phyloP scores from a whole-genome alignment of 1,140 invertebrate genomes.

The Lepidotrigona ventralis region DNA sequence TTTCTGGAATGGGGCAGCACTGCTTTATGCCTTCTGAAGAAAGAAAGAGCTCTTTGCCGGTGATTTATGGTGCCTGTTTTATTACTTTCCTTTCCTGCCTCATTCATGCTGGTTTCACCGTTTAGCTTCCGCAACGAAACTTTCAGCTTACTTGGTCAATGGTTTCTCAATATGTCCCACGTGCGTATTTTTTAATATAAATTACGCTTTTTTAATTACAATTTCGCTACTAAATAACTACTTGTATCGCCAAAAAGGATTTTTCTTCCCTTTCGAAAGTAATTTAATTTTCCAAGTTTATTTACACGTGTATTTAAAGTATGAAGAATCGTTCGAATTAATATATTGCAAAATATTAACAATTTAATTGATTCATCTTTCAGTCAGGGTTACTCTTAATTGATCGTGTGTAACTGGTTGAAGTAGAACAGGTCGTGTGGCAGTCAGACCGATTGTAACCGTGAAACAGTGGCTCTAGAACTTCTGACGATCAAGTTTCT shows the following conservation, averaged over 20 bases:
- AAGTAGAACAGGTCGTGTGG: neutral
- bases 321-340: too few relatives aligned
- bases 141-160: neutral
- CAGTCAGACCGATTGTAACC: neutral
- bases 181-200: neutral
- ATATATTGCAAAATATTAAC: neutral
- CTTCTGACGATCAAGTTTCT: neutral
- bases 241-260: too few relatives aligned
- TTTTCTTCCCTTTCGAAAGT: too few relatives aligned
- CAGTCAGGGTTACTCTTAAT: neutral
- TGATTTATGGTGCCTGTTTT: neutral
- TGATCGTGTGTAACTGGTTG: neutral
- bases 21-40: neutral
- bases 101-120: neutral
- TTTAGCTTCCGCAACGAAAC: neutral
- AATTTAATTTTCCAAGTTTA: too few relatives aligned
- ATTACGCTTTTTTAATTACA: neutral
- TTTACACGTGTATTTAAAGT: too few relatives aligned
- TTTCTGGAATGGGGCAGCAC: neutral
- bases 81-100: conserved; percentile 6
- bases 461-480: neutral
- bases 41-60: neutral
- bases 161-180: neutral
- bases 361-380: neutral
- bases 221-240: neutral